Evolutionary conservation across 2,113 vertebrate genomes (phyloP).

Genomic region (Ifrita kowaldi): DNA sequence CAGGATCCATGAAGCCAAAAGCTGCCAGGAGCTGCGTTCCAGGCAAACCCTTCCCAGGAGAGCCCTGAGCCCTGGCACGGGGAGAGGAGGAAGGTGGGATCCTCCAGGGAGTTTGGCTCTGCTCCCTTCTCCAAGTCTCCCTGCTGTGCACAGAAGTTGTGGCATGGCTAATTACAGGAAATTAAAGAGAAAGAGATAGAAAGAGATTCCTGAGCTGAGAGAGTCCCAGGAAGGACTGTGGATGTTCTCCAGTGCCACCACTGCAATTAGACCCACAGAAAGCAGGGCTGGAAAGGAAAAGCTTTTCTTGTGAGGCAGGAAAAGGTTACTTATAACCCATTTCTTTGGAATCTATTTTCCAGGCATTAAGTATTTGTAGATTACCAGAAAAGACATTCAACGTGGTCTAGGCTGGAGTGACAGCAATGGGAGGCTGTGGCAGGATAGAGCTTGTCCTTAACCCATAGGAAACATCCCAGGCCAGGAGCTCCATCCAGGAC

Average conservation of each 20-base stretch:
- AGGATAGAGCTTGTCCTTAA: neutral
- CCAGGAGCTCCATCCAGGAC: neutral
- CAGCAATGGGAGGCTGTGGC: neutral
- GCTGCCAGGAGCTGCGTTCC: neutral
- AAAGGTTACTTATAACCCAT: neutral
- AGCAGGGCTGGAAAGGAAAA: neutral
- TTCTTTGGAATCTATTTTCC: neutral
- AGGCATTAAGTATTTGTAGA: neutral
- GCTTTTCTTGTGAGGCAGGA: neutral
- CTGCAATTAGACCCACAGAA: neutral
- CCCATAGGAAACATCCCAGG: neutral
- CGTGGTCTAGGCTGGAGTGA: neutral
- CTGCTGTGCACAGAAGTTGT: neutral
- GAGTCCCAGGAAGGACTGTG: neutral
- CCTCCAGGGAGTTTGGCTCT: neutral
- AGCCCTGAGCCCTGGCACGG: rapidly evolving
- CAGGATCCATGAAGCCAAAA: neutral
- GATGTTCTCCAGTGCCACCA: rapidly evolving
- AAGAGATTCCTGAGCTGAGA: neutral
- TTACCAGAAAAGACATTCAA: neutral
- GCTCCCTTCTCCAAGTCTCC: neutral
- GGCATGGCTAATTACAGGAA: neutral
- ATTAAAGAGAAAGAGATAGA: neutral
- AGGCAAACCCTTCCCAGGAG: neutral
- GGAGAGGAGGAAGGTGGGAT: neutral